Conservation (phyloP, 2,113 vertebrate species). For the Orycteropus afer region DNA sequence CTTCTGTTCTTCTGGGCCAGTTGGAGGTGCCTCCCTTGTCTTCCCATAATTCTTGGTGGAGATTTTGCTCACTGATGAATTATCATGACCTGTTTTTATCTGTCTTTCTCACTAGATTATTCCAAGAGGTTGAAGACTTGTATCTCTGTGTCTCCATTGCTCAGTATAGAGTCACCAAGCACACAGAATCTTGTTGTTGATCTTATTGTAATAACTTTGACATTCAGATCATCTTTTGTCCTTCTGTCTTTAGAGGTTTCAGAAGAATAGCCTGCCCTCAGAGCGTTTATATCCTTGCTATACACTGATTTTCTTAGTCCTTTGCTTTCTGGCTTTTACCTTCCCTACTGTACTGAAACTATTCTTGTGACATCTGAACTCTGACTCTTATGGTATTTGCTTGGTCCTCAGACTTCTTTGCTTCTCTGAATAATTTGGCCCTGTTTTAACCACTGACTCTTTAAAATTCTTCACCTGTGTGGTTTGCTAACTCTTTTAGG, state of each 20-base stretch:
- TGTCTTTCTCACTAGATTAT: neutral
- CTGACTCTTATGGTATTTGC: neutral
- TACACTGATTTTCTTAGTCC: neutral
- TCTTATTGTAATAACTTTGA: neutral
- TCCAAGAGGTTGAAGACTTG: neutral
- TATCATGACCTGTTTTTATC: neutral
- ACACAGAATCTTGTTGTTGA: neutral
- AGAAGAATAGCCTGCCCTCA: neutral
- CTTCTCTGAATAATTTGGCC: neutral
- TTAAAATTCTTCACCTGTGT: neutral
- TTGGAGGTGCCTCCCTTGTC: neutral
- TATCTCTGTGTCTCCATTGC: neutral
- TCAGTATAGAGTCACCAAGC: neutral
- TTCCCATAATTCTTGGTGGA: neutral
- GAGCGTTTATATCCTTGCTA: neutral
- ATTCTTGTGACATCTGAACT: neutral
- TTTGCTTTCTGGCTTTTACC: neutral
- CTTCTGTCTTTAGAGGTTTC: neutral
- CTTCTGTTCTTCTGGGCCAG: neutral
- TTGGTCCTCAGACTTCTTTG: neutral
- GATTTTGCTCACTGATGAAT: neutral
- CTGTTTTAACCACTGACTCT: neutral
- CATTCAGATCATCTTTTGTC: neutral
- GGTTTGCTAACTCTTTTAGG: neutral
- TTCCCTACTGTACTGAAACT: neutral